Evolutionary conservation across 2,888 invertebrate genomes (phyloP).

Genomic region (Drosophila ezoana): DNA sequence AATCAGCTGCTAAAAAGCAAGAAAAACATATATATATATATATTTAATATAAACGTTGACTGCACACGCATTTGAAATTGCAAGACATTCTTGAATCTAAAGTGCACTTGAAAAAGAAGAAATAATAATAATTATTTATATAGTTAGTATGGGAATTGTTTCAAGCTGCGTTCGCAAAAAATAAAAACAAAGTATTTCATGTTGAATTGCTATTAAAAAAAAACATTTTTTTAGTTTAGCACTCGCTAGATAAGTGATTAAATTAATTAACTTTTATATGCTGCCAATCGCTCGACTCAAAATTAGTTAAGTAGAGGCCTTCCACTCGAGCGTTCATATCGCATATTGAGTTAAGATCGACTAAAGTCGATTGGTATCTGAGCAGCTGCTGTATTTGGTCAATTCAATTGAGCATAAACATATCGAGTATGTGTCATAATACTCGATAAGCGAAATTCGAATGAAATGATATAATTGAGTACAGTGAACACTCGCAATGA

Average conservation of each 20-base stretch:
- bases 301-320: slow-evolving; percentile 51
- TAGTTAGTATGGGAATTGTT: slow-evolving; percentile 33
- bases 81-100: slow-evolving; percentile 52
- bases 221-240: slow-evolving; percentile 38
- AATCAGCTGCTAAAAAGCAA: slow-evolving; percentile 27
- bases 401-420: slow-evolving; percentile 41
- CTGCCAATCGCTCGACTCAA: slow-evolving; percentile 43
- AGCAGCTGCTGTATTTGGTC: slow-evolving; percentile 44
- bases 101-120: slow-evolving; percentile 56
- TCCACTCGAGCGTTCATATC: slow-evolving; percentile 39
- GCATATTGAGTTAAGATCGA: slow-evolving; percentile 43
- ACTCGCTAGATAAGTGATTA: slow-evolving; percentile 73
- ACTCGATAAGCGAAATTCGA: slow-evolving; percentile 1
- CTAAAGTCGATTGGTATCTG: slow-evolving; percentile 46
- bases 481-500: background rate
- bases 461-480: slow-evolving; percentile 9
- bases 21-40: slow-evolving; percentile 17
- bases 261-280: slow-evolving; percentile 74
- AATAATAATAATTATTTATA: slow-evolving; percentile 11
- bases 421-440: slow-evolving; percentile 30
- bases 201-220: slow-evolving; percentile 55
- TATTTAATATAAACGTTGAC: slow-evolving; percentile 2
- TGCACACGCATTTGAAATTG: slow-evolving; percentile 61
- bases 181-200: slow-evolving; percentile 42
- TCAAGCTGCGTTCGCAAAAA: slow-evolving; percentile 23